These are phyloP conservation scores for Myxocyprinus asiaticus DNA, from an alignment of 2,113 vertebrate genomes.

Conservation along the genomic window DNA sequence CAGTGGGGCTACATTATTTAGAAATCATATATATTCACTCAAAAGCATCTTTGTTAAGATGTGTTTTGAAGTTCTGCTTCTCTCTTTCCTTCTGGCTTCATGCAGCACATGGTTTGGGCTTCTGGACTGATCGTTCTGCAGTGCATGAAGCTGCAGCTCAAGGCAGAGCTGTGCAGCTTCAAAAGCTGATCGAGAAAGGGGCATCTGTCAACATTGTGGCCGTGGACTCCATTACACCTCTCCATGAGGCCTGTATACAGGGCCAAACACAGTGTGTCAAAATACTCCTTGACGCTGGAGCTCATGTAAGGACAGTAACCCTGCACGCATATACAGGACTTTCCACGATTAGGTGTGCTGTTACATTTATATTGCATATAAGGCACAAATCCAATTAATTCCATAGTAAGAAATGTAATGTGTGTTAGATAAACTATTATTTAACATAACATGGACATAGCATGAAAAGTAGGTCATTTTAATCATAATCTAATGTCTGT, in stretches of 20 bases:
- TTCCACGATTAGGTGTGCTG: too few relatives aligned
- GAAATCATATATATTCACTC: not conserved
- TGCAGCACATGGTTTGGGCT: conserved; percentile 68
- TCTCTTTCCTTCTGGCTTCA: not conserved
- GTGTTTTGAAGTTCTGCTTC: not conserved
- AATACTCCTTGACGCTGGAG: conserved; percentile 73
- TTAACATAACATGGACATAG: too few relatives aligned
- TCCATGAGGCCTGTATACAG: conserved; percentile 71
- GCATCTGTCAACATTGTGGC: conserved; percentile 88
- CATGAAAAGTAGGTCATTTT: too few relatives aligned
- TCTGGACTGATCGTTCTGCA: conserved; percentile 85
- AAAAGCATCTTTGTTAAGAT: not conserved
- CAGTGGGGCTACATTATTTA: too few relatives aligned
- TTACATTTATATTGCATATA: too few relatives aligned
- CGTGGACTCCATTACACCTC: conserved; percentile 76
- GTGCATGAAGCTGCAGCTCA: conserved; percentile 84
- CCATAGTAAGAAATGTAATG: too few relatives aligned
- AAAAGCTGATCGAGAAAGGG: conserved; percentile 79
- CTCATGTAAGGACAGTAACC: conserved; percentile 74
- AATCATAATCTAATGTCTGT: too few relatives aligned
- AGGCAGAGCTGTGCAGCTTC: conserved; percentile 75
- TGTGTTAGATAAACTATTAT: too few relatives aligned
- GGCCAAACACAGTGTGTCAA: conserved; percentile 68
- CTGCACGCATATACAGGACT: not conserved
- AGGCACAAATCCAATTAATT: too few relatives aligned